A percentile compares a stretch with the other conserved stretches of the same genome.
These are phyloP conservation scores for Budorcas taxicolor DNA, from an alignment of 2,113 vertebrate species.

Conservation along the genomic window DNA sequence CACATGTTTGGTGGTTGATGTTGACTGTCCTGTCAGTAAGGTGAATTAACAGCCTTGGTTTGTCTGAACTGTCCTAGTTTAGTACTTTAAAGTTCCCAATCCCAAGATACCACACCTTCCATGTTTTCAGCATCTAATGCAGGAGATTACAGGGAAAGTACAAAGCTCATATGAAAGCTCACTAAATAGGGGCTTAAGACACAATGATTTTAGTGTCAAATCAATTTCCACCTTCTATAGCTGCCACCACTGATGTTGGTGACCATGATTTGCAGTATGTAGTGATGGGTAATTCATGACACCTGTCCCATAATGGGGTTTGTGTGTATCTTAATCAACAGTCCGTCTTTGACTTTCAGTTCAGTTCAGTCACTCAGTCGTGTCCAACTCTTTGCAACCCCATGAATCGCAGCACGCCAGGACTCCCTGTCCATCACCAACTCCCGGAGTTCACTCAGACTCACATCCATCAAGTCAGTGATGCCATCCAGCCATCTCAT, in stretches of 20 bases:
- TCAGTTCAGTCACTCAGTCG: too few relatives aligned
- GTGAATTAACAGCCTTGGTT: neutral
- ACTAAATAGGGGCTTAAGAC: neutral
- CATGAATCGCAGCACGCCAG: too few relatives aligned
- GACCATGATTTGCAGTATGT: too few relatives aligned
- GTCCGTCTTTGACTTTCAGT: neutral
- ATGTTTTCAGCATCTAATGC: neutral
- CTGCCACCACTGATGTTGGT: neutral
- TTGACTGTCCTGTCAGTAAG: too few relatives aligned
- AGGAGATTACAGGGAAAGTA: neutral
- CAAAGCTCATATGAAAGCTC: neutral
- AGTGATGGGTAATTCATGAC: fast-evolving
- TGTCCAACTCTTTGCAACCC: too few relatives aligned
- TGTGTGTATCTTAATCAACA: neutral
- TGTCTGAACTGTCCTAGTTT: neutral
- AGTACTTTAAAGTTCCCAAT: neutral
- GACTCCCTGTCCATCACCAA: too few relatives aligned
- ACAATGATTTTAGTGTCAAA: neutral
- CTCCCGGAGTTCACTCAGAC: too few relatives aligned
- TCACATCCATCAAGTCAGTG: too few relatives aligned
- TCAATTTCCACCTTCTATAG: neutral
- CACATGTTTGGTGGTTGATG: too few relatives aligned
- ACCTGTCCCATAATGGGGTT: neutral
- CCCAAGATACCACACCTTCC: neutral
- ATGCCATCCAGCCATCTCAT: too few relatives aligned